A percentile compares a stretch with the other conserved stretches of the same genome.
These are phyloP conservation scores for Pachypsylla venusta DNA, from an alignment of 1,140 invertebrate species.

Conservation along the genomic window DNA sequence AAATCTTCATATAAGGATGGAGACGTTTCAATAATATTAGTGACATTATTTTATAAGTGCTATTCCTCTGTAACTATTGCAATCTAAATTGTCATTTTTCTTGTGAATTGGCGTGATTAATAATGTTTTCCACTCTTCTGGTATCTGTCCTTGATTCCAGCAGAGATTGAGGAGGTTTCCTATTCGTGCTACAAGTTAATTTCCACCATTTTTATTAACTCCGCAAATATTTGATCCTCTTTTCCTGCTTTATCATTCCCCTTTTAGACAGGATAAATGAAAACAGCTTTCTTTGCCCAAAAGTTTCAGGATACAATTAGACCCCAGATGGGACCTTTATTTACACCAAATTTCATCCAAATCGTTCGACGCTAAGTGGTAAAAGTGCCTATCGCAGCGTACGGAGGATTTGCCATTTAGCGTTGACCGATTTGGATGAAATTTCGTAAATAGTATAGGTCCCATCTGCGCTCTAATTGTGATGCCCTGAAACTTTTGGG, in stretches of 20 bases:
- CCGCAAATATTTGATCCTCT: conserved; percentile 22
- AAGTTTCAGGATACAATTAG: no score
- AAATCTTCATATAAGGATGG: conserved; percentile 10
- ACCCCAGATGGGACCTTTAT: no score
- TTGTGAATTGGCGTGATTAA: conserved; percentile 24
- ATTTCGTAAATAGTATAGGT: no score
- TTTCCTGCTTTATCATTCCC: conserved; percentile 23
- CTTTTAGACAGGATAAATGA: no score
- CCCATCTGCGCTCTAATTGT: no score
- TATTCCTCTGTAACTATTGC: conserved; percentile 26
- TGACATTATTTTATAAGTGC: conserved; percentile 21
- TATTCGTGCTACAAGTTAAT: background rate
- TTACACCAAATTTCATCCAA: no score
- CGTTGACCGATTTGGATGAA: no score
- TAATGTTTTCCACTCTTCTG: conserved; percentile 21
- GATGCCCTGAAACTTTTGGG: no score
- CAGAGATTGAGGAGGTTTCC: conserved; percentile 8
- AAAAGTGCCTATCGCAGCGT: no score
- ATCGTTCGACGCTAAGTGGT: no score
- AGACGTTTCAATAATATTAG: conserved; percentile 14
- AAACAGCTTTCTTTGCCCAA: no score
- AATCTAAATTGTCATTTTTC: conserved; percentile 22
- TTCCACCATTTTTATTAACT: conserved; percentile 19
- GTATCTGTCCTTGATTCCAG: conserved; percentile 20
- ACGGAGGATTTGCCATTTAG: no score